Evolutionary conservation across 2,797 vertebrate species (phyloP), one percentile per base, ranked within the genome.

Genomic region (Odontamblyopus lacepedii): DNA sequence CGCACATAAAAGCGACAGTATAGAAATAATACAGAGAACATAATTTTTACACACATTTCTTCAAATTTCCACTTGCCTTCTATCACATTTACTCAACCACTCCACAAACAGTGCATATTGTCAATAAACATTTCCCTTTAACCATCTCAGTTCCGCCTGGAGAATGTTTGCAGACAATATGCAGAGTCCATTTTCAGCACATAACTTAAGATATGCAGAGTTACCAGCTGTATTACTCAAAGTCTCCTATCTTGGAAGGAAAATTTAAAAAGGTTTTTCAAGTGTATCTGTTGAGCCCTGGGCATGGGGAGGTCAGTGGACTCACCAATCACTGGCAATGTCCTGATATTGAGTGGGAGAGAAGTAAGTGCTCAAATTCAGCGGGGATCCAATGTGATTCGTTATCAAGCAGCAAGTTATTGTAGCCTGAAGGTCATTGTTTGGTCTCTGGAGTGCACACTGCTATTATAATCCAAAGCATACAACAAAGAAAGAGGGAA

Each of bases 351-450:
- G 55, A 72, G 67, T 65, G 73, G 62, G 73, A 63, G 30, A 71
- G 53, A 70, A 70, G 41, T 44, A 75, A 27, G 48, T 48, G 6
- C 13, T 57, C 51, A 18, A 72, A 69, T 80, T 74, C 71, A 53
- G 66, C 0, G 1, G 73, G 69, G 77, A 85, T 63, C 76, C 61
- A 12, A 30, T 80, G 76, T 71, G 63, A 85, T 89, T 83, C 73
- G 38, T 83, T 83, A 82, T 87, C 38, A 69, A 74, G 70, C 63
- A 79, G 74, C 69, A 51, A 74, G 19, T 27, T 67, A 74, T 80
- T 77, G 57, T 74, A 70, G 61, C 84, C 61, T 48, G 86, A 85
- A 88, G 82, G 88, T 91, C 83, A 79, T 78, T 72, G 75, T 77
- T 83, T 83, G 74, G 79, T 72, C 74, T 81, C 72, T 62, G 3